Evolutionary conservation across 2,888 invertebrate genomes (phyloP), one percentile per base, ranked within the genome.

Genomic region (Agelastica alni): DNA sequence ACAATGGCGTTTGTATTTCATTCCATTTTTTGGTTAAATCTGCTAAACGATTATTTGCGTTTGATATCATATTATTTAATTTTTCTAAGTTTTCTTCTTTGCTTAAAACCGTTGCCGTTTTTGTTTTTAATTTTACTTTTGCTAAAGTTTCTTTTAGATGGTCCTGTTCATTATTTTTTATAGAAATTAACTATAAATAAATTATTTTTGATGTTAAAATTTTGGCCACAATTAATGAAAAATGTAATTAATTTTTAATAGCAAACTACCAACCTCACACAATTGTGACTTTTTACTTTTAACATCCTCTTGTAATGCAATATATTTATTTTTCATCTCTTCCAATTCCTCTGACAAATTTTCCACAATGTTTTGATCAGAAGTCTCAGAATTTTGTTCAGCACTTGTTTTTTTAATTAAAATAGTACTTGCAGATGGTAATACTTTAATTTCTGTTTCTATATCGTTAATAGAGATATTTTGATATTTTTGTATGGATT

Each of bases 21-120:
- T 88, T 85, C 90, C 91, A 91, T 66, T 90, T 88, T 52, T 81
- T 81, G 3, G 84, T 84, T 43, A 91, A 73, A 49, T 80, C 81
- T 17, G 83, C 77, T 26, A 89, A 75, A 66, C 86, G 81, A 65
- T 84, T 84, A 42, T 82, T 81, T 57, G 85, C 84, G 13, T 80
- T 78, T 56, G 85, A 83, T 13, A 89, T 80, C 10, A 83, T 69
- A 10, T 75, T 73, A 64, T 82, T 81, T 51, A 87, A 72, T 74
- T 85, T 85, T 3, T 70, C 67, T 31, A 84, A 69, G 70, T 85
- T 86, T 37, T 81, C 81, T 41, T 82, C 81, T 3, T 87, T 85
- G 26, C 84, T 85, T 42, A 89, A 71, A 31, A 90, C 78, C 48
- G 86, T 82, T 42, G 85, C 79, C 0, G 86, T 85, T 67, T 82